Base-by-base conservation (phyloP, 2,113 vertebrate genomes). In the Shinisaurus crocodilurus region DNA sequence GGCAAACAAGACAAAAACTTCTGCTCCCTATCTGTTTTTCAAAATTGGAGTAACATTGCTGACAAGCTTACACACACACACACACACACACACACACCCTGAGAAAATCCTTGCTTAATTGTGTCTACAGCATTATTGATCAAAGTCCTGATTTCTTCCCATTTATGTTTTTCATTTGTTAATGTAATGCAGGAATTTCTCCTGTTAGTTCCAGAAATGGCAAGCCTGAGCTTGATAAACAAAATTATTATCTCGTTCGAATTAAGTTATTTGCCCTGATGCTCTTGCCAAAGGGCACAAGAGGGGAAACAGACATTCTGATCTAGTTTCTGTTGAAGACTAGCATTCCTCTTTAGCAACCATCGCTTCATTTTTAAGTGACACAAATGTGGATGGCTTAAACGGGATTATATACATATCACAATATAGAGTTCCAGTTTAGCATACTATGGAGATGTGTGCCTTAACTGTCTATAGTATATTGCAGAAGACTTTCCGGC, bases 171-270 rank as follows among this genome's bases (percentile, higher is more conserved):
- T 88, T 16, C 32, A 72, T n/a, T 43, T 77, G 10, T 81, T 63
- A 32, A 70, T 48, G 50, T 50, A 50, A 6, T 67, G 20, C 23
- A 85, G 82, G 57, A 90, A 90, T 90, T 85, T 67, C 43, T 43
- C 20, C 40, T 15, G 32, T 72, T 48, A 23, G 32, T 54, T 50
- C 15, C 74, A 85, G 34, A 90, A 85, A 67, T 32, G 40, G 60
- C 88, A 90, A 45, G 37, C 45, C 60, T 67, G 34, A 67, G 37
- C 60, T 77, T 82, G 50, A 89, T 70, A 89, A 89, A 67, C 27
- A 40, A 27, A 89, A 34, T 70, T 40, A 70, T 72, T 63, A 75
- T 75, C 88, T 89, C 37, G 27, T 45, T 75, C 50, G 60, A 75
- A 60, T 75, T 82, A 88, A 50, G 18, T n/a, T 88, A 69, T 88